These are phyloP conservation scores for Lathamus discolor DNA, from an alignment of 2,113 vertebrate species.

Conservation along the genomic window DNA sequence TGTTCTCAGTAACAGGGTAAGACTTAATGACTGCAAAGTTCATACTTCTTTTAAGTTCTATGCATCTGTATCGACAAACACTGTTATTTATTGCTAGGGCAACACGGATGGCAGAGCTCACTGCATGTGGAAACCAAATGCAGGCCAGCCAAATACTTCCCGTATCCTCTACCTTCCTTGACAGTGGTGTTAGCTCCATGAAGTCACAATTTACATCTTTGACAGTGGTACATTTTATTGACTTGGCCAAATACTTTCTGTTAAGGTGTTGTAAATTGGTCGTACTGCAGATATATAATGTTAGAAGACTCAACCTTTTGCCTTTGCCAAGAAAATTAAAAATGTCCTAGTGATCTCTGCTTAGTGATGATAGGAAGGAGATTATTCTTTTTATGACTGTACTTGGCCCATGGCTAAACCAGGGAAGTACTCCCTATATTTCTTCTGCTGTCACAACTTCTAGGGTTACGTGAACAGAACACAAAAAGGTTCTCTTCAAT, in stretches of 20 bases:
- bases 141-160: not conserved
- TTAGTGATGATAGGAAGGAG: not conserved
- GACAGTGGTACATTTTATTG: not conserved
- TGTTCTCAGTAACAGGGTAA: not conserved
- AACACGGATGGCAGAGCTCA: not conserved
- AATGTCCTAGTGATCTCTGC: not conserved
- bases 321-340: conserved; percentile 45
- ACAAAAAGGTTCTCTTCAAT: not conserved
- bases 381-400: conserved; percentile 9
- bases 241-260: not conserved
- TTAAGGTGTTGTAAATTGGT: not conserved
- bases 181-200: not conserved
- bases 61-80: not conserved
- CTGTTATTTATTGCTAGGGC: conserved; percentile 25
- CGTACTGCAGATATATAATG: not conserved
- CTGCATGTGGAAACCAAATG: not conserved
- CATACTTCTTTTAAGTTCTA: conserved; percentile 24
- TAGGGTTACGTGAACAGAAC: not conserved
- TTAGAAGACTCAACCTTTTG: not conserved
- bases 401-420: not conserved
- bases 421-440: not conserved
- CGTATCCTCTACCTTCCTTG: accelerated
- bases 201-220: not conserved
- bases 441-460: not conserved
- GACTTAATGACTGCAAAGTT: conserved; percentile 28